Conservation (phyloP, 2,113 vertebrate genomes). For the Collichthys lucidus region DNA sequence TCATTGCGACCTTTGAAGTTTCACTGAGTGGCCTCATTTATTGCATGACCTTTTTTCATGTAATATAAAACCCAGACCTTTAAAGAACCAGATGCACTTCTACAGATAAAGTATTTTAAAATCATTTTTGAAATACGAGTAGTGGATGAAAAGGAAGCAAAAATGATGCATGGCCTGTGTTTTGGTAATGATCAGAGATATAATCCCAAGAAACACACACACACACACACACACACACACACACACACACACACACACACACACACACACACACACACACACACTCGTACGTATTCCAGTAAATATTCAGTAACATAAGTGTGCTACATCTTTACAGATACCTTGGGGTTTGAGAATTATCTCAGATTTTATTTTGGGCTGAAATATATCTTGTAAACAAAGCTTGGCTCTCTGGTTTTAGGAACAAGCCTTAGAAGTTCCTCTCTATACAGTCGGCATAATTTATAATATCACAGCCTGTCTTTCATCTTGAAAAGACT, state of each 20-base stretch:
- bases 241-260: not conserved
- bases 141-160: conserved; percentile 13
- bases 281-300: not conserved
- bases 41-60: conserved; percentile 54
- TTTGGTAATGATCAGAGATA: conserved; percentile 37
- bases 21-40: conserved; percentile 37
- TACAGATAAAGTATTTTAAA: conserved; percentile 29
- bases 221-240: not conserved
- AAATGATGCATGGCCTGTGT: not conserved
- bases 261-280: not conserved
- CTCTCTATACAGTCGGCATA: not conserved
- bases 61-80: conserved; percentile 44
- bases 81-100: not conserved
- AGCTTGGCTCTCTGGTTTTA: conserved; percentile 5
- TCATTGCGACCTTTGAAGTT: conserved; percentile 42
- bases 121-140: conserved; percentile 26
- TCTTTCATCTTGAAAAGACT: conserved; percentile 5
- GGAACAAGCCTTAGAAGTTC: conserved; percentile 15
- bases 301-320: conserved; percentile 22
- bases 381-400: conserved; percentile 17
- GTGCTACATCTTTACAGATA: conserved; percentile 25
- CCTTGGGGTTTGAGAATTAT: conserved; percentile 21
- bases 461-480: conserved; percentile 1
- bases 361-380: not conserved
- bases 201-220: conserved; percentile 4